phyloP scores from a whole-genome alignment of 2,888 invertebrate species.

The Mechanitis messenoides region DNA sequence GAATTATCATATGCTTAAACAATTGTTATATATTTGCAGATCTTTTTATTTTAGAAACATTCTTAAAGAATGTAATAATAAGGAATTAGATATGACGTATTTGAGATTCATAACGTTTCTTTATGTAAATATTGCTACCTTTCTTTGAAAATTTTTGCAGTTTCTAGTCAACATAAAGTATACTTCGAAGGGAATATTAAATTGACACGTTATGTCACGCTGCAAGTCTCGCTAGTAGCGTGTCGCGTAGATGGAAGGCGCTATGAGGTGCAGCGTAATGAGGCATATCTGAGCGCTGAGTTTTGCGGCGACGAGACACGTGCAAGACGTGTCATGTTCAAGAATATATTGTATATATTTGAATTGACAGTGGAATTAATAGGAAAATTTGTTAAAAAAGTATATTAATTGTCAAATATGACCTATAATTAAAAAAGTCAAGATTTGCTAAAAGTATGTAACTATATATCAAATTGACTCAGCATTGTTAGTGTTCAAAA shows the following conservation, averaged over 20 bases:
- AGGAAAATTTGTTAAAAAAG: too few relatives aligned
- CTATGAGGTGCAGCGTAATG: conserved; percentile 12
- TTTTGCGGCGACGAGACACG: conserved; percentile 17
- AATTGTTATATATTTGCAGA: background rate
- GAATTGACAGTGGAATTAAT: background rate
- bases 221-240: background rate
- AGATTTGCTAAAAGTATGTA: too few relatives aligned
- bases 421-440: too few relatives aligned
- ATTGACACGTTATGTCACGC: background rate
- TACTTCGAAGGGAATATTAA: background rate
- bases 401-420: too few relatives aligned
- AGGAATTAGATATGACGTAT: too few relatives aligned
- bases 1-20: background rate
- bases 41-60: too few relatives aligned
- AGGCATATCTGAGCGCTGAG: conserved; percentile 13
- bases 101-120: too few relatives aligned
- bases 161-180: background rate
- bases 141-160: too few relatives aligned
- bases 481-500: too few relatives aligned
- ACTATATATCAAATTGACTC: too few relatives aligned
- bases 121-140: too few relatives aligned
- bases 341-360: conserved; percentile 1
- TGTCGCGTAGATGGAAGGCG: background rate
- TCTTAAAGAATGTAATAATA: too few relatives aligned
- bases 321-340: conserved; percentile 2